These are phyloP conservation scores for Andrena chrysosceles DNA, from an alignment of 2,888 invertebrate genomes.

Conservation along the genomic window DNA sequence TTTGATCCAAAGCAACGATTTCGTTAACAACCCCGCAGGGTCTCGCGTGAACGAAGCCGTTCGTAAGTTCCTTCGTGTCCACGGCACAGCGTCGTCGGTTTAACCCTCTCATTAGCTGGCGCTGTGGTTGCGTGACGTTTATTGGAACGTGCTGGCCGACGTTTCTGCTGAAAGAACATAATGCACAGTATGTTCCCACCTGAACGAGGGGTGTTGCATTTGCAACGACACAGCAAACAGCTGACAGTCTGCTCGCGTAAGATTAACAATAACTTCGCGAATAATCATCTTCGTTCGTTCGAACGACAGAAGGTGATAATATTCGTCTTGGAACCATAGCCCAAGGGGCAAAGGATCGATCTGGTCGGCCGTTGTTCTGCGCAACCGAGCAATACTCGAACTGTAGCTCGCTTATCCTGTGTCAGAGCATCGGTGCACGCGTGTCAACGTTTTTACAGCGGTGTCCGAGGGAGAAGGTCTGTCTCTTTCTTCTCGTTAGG, in stretches of 20 bases:
- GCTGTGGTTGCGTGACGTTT: conserved; percentile 34
- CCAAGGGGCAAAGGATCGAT: background rate
- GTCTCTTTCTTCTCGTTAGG: conserved; percentile 26
- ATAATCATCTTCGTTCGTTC: conserved; percentile 12
- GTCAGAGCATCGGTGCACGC: background rate
- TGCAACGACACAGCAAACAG: conserved; percentile 7
- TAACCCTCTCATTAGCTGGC: conserved; percentile 29
- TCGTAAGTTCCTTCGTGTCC: conserved; percentile 7
- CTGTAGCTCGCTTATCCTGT: background rate
- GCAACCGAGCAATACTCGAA: background rate
- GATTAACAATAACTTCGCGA: conserved; percentile 13
- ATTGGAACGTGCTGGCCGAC: conserved; percentile 21
- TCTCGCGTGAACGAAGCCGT: conserved; percentile 39
- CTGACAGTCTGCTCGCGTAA: background rate
- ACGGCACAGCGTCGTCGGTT: conserved; percentile 10
- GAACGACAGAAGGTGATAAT: background rate
- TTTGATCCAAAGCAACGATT: conserved; percentile 35
- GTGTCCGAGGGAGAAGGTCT: background rate
- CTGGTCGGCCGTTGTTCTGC: background rate
- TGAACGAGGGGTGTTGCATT: conserved; percentile 15
- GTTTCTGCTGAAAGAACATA: conserved; percentile 2
- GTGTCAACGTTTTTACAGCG: background rate
- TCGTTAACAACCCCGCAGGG: conserved; percentile 32
- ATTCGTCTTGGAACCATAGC: background rate
- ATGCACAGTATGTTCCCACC: conserved; percentile 7